Evolutionary conservation across 2,113 vertebrate genomes (phyloP).

Genomic region (Mobula hypostoma): DNA sequence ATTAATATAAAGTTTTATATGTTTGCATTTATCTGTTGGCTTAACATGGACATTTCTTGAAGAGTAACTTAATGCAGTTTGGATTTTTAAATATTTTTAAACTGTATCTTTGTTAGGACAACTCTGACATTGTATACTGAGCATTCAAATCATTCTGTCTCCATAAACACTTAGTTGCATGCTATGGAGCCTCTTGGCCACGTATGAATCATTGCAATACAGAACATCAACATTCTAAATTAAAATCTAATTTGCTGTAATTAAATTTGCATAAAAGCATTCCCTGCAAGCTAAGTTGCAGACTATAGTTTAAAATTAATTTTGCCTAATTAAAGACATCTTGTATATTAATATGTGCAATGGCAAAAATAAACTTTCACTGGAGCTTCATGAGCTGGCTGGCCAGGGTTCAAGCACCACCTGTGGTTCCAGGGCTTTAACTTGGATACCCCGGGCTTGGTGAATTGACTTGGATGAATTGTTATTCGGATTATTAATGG

Average conservation of each 20-base stretch:
- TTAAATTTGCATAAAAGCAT: conserved; percentile 34
- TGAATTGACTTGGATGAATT: conserved; percentile 20
- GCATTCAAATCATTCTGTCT: conserved; percentile 14
- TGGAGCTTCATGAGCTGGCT: not conserved
- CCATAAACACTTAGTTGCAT: not conserved
- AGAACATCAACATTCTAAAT: conserved; percentile 32
- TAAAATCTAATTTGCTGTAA: conserved; percentile 33
- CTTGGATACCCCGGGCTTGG: conserved; percentile 12
- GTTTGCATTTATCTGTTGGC: too few relatives aligned
- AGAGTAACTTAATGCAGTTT: too few relatives aligned
- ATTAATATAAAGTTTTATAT: too few relatives aligned
- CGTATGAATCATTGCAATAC: conserved; percentile 12
- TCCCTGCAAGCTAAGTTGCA: conserved; percentile 18
- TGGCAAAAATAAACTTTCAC: conserved; percentile 32
- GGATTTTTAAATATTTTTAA: too few relatives aligned
- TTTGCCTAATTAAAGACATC: conserved; percentile 32
- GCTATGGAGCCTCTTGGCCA: conserved; percentile 23
- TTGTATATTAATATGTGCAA: conserved; percentile 24
- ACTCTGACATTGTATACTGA: too few relatives aligned
- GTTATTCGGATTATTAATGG: conserved; percentile 22
- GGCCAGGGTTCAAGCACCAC: conserved; percentile 19
- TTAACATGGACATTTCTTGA: too few relatives aligned
- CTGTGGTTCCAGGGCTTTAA: not conserved
- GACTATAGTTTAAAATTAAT: conserved; percentile 31
- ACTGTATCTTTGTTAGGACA: too few relatives aligned